A percentile compares a stretch with the other conserved stretches of the same genome.
Conservation (phyloP, 2,113 vertebrate species). For the Trematomus loennbergii region DNA sequence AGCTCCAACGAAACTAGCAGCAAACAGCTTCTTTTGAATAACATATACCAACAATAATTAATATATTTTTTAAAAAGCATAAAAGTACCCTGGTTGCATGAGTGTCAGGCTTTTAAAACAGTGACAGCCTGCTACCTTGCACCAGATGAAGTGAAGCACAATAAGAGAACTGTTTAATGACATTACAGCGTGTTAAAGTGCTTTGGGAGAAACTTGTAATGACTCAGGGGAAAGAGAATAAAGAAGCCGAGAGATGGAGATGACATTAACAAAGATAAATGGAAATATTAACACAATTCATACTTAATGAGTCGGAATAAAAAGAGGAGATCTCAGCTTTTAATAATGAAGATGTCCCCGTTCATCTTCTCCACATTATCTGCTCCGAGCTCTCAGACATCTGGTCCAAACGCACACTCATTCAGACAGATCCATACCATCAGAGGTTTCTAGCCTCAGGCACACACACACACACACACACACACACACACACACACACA, state of each 20-base stretch:
- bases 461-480: neutral
- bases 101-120: neutral
- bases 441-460: no score
- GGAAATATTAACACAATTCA: constrained; percentile 68
- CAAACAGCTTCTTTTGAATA: neutral
- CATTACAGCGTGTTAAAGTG: constrained; percentile 11
- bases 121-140: neutral
- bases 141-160: neutral
- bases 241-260: constrained; percentile 15
- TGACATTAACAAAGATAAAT: constrained; percentile 62
- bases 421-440: neutral
- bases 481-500: neutral
- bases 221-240: constrained; percentile 2
- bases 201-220: constrained; percentile 15
- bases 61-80: no score
- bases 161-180: neutral
- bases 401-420: neutral
- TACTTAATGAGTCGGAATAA: constrained; percentile 65
- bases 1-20: neutral
- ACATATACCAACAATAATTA: neutral
- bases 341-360: constrained; percentile 62
- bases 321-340: constrained; percentile 48
- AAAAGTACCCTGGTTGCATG: no score
- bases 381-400: constrained; percentile 5
- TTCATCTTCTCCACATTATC: constrained; percentile 59